phyloP scores from a whole-genome alignment of 2,113 vertebrate genomes.

The Oreochromis niloticus region DNA sequence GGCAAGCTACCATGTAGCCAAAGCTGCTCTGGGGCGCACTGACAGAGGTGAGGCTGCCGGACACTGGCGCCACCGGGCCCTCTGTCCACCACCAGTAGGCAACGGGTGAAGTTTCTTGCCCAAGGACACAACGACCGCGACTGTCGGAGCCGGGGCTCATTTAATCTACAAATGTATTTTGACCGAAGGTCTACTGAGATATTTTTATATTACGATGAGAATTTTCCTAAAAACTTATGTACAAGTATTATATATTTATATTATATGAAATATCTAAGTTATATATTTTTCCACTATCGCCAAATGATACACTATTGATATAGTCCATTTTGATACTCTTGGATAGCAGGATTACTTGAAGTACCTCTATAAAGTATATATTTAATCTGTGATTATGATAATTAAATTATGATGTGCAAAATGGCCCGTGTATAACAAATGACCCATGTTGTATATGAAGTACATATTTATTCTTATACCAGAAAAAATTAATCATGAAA shows the following conservation, averaged over 20 bases:
- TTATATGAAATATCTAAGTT: not conserved
- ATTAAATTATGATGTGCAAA: not conserved
- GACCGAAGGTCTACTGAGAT: not conserved
- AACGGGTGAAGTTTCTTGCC: too few relatives aligned
- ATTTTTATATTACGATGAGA: not conserved
- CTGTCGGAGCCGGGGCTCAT: not conserved
- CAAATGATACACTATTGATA: not conserved
- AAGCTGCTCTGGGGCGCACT: too few relatives aligned
- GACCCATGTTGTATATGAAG: not conserved
- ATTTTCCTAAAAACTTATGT: not conserved
- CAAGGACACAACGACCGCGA: too few relatives aligned
- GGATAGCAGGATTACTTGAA: not conserved
- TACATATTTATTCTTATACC: constrained; percentile 21
- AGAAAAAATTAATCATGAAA: not conserved
- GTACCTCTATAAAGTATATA: not conserved
- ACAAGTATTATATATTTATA: not conserved
- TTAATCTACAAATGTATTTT: not conserved
- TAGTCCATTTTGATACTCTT: not conserved
- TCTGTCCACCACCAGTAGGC: too few relatives aligned
- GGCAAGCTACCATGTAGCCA: too few relatives aligned
- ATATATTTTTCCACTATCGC: not conserved
- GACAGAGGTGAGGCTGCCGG: too few relatives aligned
- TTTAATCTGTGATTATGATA: not conserved
- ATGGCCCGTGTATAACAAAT: not conserved
- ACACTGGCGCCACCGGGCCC: too few relatives aligned